Conservation (phyloP, 2,888 invertebrate genomes). For the Trachelus troglodyta region DNA sequence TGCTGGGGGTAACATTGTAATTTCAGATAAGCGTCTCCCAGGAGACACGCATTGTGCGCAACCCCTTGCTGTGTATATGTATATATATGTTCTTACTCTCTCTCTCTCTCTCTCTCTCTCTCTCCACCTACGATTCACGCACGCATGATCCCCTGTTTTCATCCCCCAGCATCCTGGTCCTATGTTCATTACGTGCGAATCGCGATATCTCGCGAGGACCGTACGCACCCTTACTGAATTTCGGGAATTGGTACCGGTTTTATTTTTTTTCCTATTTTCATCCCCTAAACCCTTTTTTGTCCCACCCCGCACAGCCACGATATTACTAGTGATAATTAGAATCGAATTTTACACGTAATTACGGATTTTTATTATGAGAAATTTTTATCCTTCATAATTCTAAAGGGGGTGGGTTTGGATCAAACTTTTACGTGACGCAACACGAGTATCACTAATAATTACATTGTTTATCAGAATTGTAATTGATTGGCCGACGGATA, state of each 20-base stretch:
- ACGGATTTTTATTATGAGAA: no score
- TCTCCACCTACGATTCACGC: conserved; percentile 10
- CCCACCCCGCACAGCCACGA: not conserved
- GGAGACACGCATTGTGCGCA: conserved; percentile 61
- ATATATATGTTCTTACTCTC: not conserved
- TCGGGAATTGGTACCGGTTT: not conserved
- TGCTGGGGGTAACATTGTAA: conserved; percentile 62
- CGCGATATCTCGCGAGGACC: conserved; percentile 42
- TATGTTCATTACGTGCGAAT: conserved; percentile 42
- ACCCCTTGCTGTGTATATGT: conserved; percentile 24
- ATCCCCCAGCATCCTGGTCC: conserved; percentile 5
- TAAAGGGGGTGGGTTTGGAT: no score
- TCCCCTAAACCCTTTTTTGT: not conserved
- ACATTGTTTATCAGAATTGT: not conserved
- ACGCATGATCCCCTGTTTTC: conserved; percentile 26
- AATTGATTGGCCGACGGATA: not conserved
- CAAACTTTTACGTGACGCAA: not conserved
- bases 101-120: conserved; percentile 8
- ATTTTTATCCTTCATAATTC: no score
- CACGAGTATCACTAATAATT: not conserved
- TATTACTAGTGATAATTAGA: not conserved
- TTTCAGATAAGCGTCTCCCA: conserved; percentile 66
- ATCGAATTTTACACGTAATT: no score
- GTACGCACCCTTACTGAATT: not conserved
- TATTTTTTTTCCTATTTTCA: not conserved